Percentiles rank a stretch among this genome's conserved stretches.
Evolutionary conservation across 2,888 invertebrate species (phyloP).

Genomic region (Pheosia tremula): DNA sequence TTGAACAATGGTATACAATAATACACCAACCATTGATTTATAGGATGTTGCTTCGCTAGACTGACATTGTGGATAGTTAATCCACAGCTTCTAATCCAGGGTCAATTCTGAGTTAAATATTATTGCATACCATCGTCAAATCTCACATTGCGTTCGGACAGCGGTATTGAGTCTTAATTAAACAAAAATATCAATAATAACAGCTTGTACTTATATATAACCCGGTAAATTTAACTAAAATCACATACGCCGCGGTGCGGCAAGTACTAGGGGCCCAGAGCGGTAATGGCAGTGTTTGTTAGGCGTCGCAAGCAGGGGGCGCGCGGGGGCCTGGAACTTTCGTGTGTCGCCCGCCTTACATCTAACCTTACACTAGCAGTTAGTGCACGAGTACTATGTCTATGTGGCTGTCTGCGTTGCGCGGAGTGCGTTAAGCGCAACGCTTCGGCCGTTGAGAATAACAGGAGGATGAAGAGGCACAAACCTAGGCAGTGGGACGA

Average conservation of each 20-base stretch:
- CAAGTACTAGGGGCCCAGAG: slow-evolving; percentile 53
- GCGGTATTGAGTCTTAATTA: slow-evolving; percentile 45
- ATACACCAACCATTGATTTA: background rate
- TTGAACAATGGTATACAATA: background rate
- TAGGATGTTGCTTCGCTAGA: background rate
- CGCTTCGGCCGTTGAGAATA: slow-evolving; percentile 63
- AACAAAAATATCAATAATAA: slow-evolving; percentile 52
- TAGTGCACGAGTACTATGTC: slow-evolving; percentile 70
- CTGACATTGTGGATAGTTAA: background rate
- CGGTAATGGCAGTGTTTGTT: slow-evolving; percentile 25
- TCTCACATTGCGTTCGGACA: slow-evolving; percentile 38
- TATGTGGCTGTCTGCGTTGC: slow-evolving; percentile 59
- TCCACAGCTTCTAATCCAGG: background rate
- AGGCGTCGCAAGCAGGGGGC: slow-evolving; percentile 62
- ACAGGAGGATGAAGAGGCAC: slow-evolving; percentile 74
- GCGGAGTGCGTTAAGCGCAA: slow-evolving; percentile 29
- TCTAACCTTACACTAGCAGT: slow-evolving; percentile 67
- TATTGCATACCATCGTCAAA: slow-evolving; percentile 9
- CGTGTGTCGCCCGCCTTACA: slow-evolving; percentile 28
- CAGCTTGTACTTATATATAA: slow-evolving; percentile 75
- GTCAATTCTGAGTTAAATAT: background rate
- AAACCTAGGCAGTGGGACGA: slow-evolving; percentile 81
- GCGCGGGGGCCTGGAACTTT: slow-evolving; percentile 56
- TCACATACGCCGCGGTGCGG: slow-evolving; percentile 60
- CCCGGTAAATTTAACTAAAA: slow-evolving; percentile 75